Evolutionary conservation across 35 echinoderm and acorn worm species (phyloP).

Genomic region (Heliocidaris erythrogramma): DNA sequence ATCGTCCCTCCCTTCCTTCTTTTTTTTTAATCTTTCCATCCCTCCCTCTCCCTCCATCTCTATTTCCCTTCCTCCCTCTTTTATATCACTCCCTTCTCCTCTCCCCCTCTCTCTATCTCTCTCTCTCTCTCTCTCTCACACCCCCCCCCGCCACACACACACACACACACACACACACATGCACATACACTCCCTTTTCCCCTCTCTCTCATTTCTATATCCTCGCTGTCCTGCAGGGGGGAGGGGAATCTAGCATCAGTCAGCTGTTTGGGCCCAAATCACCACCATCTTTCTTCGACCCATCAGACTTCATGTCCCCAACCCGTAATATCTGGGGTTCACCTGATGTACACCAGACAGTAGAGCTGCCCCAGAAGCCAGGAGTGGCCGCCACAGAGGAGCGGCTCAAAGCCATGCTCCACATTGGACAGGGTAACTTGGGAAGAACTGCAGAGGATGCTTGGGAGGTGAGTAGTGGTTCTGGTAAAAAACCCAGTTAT

Average conservation of each 20-base stretch:
- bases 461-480: conserved; percentile 42
- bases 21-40: too few species aligned
- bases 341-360: conserved; percentile 55
- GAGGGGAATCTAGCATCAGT: conserved; percentile 45
- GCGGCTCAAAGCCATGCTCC: conserved; percentile 79
- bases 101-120: too few species aligned
- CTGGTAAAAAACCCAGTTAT: too few species aligned
- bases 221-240: conserved; percentile 10
- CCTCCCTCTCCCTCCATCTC: too few species aligned
- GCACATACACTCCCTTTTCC: too few species aligned
- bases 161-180: too few species aligned
- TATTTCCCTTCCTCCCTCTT: too few species aligned
- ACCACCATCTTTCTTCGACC: conserved; percentile 83
- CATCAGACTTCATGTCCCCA: conserved; percentile 83
- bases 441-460: conserved; percentile 22
- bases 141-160: too few species aligned
- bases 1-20: too few species aligned
- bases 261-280: conserved; percentile 85
- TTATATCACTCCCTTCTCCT: too few species aligned
- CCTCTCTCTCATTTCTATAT: not conserved
- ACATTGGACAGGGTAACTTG: conserved; percentile 51
- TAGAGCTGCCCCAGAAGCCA: not conserved
- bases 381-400: conserved; percentile 58
- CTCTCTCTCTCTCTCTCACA: too few species aligned
- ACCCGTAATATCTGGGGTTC: conserved; percentile 93